These are phyloP conservation scores for Sturnus vulgaris DNA, from an alignment of 2,113 vertebrate species.

Conservation along the genomic window DNA sequence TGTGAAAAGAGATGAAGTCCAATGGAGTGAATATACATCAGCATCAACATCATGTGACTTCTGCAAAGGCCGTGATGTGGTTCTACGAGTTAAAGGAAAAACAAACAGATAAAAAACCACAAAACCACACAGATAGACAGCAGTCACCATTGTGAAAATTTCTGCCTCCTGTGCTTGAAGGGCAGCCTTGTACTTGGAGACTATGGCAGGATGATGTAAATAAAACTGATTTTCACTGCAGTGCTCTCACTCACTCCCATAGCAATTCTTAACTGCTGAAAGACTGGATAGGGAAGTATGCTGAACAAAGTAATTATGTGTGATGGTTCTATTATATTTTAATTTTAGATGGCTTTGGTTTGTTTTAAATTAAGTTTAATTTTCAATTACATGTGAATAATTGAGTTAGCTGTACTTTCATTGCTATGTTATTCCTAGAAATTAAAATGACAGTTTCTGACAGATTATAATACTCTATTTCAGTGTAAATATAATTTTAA, in stretches of 20 bases:
- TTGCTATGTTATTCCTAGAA: not conserved
- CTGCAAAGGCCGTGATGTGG: conserved; percentile 95
- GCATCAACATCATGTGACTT: conserved; percentile 98
- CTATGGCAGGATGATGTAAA: not conserved
- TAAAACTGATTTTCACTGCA: not conserved
- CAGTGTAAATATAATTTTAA: conserved; percentile 28
- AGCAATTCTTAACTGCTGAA: not conserved
- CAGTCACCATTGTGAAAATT: not conserved
- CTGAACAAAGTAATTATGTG: not conserved
- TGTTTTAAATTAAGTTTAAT: not conserved
- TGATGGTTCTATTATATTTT: not conserved
- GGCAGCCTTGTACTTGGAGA: not conserved
- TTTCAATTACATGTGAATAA: not conserved
- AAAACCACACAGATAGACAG: conserved; percentile 12
- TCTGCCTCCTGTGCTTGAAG: not conserved
- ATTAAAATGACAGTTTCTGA: not conserved
- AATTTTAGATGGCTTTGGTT: not conserved
- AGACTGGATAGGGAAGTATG: not conserved
- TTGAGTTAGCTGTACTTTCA: not conserved
- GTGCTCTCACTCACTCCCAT: not conserved
- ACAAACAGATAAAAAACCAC: conserved; percentile 51
- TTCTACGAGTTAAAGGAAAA: conserved; percentile 79
- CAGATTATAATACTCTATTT: not conserved
- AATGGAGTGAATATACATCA: conserved; percentile 85
- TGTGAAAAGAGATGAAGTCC: conserved; percentile 93